Conservation (phyloP, 2,888 invertebrate species). For the Ophion costatus region DNA sequence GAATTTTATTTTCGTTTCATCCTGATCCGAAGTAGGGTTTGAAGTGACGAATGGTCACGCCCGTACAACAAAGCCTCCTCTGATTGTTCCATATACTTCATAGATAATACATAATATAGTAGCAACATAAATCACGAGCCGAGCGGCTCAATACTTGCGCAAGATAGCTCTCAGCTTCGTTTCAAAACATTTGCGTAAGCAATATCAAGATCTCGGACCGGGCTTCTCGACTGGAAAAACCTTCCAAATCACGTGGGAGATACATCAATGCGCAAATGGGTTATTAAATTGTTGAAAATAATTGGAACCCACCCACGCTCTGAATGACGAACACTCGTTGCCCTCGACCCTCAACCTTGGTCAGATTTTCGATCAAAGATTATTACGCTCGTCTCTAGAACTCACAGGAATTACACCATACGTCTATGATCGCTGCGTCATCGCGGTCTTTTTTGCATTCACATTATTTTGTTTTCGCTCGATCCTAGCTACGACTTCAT, state of each 20-base stretch:
- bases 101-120: constrained; percentile 26
- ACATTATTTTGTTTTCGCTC: constrained; percentile 46
- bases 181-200: constrained; percentile 66
- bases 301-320: constrained; percentile 1
- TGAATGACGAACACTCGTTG: background rate
- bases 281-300: background rate
- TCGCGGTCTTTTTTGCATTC: constrained; percentile 15
- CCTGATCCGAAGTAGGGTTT: constrained; percentile 28
- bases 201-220: constrained; percentile 53
- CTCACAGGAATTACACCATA: background rate
- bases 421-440: constrained; percentile 1
- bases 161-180: constrained; percentile 55
- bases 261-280: background rate
- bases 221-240: constrained; percentile 27
- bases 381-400: background rate
- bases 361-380: background rate
- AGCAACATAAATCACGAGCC: constrained; percentile 9
- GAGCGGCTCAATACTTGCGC: constrained; percentile 50
- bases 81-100: constrained; percentile 13
- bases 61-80: constrained; percentile 17
- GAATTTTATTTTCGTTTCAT: constrained; percentile 29
- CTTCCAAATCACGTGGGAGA: background rate
- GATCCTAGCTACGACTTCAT: constrained; percentile 88
- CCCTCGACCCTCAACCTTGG: background rate
- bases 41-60: constrained; percentile 5